Conservation (phyloP, 2,888 invertebrate species). For the Drosophila silvestris region DNA sequence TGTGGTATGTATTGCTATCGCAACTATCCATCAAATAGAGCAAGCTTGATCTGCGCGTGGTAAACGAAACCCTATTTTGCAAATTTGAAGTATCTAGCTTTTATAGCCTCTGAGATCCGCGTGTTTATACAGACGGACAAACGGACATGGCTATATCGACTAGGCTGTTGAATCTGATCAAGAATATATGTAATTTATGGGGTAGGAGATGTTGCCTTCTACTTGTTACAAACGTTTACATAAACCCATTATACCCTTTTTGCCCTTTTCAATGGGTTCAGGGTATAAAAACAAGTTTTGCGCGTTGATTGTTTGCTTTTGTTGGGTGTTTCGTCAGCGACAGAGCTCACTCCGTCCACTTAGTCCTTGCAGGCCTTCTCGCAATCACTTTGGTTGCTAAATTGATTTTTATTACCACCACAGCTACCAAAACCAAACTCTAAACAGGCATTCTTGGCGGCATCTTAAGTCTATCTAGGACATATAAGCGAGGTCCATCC, state of each 20-base stretch:
- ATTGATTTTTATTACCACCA: conserved; percentile 71
- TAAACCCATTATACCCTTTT: background rate
- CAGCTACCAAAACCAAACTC: conserved; percentile 71
- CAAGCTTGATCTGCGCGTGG: background rate
- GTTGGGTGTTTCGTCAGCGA: background rate
- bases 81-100: background rate
- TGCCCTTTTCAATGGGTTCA: background rate
- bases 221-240: background rate
- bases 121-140: background rate
- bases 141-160: background rate
- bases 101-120: background rate
- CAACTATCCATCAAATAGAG: background rate
- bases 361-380: conserved; percentile 69
- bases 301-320: conserved; percentile 29
- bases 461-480: conserved; percentile 73
- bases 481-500: conserved; percentile 57
- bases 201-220: background rate
- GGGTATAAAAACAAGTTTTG: conserved; percentile 30
- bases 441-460: conserved; percentile 57
- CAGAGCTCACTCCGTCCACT: background rate
- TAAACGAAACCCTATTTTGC: too few species aligned
- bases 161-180: background rate
- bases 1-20: too few species aligned
- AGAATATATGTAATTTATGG: background rate
- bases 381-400: conserved; percentile 55